Conservation (phyloP, 2,113 vertebrate species). For the Picathartes gymnocephalus region DNA sequence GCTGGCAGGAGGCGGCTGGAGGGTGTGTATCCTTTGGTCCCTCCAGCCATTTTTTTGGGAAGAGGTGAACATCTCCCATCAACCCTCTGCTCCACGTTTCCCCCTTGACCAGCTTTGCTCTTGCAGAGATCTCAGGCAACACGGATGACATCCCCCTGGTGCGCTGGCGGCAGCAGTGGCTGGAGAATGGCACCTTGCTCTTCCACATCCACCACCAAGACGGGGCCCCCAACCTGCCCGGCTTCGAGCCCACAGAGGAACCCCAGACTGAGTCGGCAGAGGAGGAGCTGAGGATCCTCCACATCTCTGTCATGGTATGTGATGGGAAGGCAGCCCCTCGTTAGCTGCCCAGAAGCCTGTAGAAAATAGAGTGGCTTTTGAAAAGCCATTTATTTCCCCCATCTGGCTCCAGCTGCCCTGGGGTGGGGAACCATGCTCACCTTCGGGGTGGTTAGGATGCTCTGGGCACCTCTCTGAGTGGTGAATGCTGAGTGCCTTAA, state of each 20-base stretch:
- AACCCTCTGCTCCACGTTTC: rapidly evolving
- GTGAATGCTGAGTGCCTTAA: neutral
- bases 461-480: neutral
- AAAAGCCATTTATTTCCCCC: neutral
- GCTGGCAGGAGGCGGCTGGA: neutral
- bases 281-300: conserved; percentile 94
- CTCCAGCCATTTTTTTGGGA: neutral
- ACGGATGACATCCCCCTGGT: conserved; percentile 96
- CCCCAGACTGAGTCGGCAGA: conserved; percentile 86
- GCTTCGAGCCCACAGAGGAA: conserved; percentile 85
- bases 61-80: neutral
- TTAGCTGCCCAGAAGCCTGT: neutral
- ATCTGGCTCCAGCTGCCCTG: neutral
- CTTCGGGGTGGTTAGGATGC: neutral
- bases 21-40: neutral
- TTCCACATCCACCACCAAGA: conserved; percentile 99
- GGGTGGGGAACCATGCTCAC: neutral
- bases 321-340: neutral
- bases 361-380: neutral
- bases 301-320: conserved; percentile 98
- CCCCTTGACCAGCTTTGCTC: neutral
- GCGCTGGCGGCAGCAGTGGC: conserved; percentile 98
- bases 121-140: conserved; percentile 93
- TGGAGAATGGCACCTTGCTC: conserved; percentile 95
- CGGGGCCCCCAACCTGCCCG: conserved; percentile 82